Evolutionary conservation across 2,888 invertebrate species (phyloP), one percentile per base, ranked within the genome.

Genomic region (Polydrusus pterygomalis): DNA sequence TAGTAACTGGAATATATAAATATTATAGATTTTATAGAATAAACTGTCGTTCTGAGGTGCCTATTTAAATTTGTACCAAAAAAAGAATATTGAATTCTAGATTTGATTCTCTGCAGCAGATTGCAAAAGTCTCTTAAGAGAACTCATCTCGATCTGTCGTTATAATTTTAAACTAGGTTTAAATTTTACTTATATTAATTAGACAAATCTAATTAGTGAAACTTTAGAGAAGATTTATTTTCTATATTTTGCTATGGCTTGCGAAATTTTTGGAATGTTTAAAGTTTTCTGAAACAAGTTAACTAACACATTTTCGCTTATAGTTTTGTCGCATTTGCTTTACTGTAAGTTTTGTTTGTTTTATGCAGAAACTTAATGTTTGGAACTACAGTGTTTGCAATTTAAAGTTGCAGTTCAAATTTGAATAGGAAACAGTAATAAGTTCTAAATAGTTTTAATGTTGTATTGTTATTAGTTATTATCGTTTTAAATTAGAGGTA

Each of bases 251-350:
- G n/a, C 47, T 17, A 62, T 60, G n/a, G 45, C 30, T 60, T 18
- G 34, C 30, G 7, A 45, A 18, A 30, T 49, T 70, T 70, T 62
- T 10, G 25, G 34, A 9, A 30, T 49, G 45, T 56, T 38, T 20
- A 45, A 62, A 49, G 30, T 47, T 25, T 64, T 56, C 20, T n/a
- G 9, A 51, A n/a, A 38, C 56, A 54, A 64, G 43, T 64, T 56
- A 54, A 38, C 38, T 64, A 51, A 71, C 63, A 63, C 56, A 49
- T 71, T 71, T 15, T 20, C 15, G 43, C 54, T 72, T 56, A 65
- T 56, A 72, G 72, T 72, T 72, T 65, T 43, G 20, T 58, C 5
- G 43, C 17, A 43, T 65, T 45, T 65, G 18, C 13, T 56, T 34
- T 65, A 45, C 13, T 56, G 47, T 65, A 45, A 34, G 45, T 56